These are phyloP conservation scores for Pseudotriccus pelzelni DNA, from an alignment of 2,797 vertebrate genomes.

Conservation along the genomic window DNA sequence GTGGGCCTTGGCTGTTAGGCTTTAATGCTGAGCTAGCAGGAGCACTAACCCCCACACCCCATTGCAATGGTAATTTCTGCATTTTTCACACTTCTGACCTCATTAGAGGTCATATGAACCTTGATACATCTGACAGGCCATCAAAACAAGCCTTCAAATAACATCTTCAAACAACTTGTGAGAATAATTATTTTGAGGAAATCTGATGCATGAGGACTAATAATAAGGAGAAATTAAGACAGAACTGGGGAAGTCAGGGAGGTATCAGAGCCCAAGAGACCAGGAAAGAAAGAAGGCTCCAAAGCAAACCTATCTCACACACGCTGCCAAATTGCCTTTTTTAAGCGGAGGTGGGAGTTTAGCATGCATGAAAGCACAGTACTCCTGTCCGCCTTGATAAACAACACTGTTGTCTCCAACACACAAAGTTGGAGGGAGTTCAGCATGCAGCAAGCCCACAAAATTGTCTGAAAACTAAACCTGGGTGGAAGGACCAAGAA, in stretches of 20 bases:
- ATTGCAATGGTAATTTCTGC: background rate
- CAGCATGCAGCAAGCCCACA: background rate
- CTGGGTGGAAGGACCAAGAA: background rate
- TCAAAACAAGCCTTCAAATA: background rate
- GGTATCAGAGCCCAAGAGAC: background rate
- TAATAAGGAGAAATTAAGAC: background rate
- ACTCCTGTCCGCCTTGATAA: background rate
- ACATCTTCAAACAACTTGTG: background rate
- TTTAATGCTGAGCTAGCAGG: background rate
- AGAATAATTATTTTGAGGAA: background rate
- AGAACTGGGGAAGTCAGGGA: background rate
- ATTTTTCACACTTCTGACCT: background rate
- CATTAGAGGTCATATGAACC: background rate
- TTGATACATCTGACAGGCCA: background rate
- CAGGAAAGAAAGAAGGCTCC: background rate
- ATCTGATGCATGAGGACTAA: background rate
- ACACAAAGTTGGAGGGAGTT: background rate
- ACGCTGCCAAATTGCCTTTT: background rate
- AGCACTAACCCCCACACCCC: background rate
- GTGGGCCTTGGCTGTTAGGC: rapidly evolving
- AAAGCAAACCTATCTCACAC: background rate
- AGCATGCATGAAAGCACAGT: background rate
- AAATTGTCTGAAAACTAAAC: background rate
- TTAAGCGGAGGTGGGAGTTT: background rate
- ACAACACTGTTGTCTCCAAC: background rate